These are phyloP conservation scores for Oryctes rhinoceros DNA, from an alignment of 1,140 invertebrate genomes.

Conservation along the genomic window DNA sequence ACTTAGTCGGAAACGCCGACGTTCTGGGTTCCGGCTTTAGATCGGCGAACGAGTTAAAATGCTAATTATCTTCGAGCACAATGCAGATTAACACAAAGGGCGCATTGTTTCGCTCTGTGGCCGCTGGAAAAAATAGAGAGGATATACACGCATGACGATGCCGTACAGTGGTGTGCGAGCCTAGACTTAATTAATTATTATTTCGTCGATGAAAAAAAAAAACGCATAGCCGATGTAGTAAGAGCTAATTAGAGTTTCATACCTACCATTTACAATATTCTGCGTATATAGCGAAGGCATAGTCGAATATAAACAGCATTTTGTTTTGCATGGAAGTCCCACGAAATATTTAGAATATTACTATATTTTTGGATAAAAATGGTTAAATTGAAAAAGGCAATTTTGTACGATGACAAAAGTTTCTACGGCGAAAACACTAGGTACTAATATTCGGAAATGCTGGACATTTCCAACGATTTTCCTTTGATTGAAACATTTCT, in stretches of 20 bases:
- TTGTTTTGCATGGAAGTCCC: too few relatives aligned
- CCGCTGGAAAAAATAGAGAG: conserved; percentile 22
- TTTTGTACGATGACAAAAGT: too few relatives aligned
- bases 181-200: conserved; percentile 37
- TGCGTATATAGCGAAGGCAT: neutral
- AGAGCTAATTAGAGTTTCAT: conserved; percentile 15
- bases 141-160: conserved; percentile 13
- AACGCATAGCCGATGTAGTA: conserved; percentile 8
- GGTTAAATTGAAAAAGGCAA: too few relatives aligned
- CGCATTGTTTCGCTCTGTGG: conserved; percentile 19
- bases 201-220: conserved; percentile 19
- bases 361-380: too few relatives aligned
- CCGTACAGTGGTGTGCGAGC: neutral
- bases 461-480: too few relatives aligned
- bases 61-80: conserved; percentile 35
- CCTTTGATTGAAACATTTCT: too few relatives aligned
- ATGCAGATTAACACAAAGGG: conserved; percentile 34
- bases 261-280: neutral
- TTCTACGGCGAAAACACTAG: too few relatives aligned
- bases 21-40: conserved; percentile 30
- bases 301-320: neutral
- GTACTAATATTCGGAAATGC: too few relatives aligned
- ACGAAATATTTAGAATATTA: too few relatives aligned
- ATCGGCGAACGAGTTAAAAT: conserved; percentile 36
- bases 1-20: conserved; percentile 31